A percentile compares a stretch with the other conserved stretches of the same genome.
phyloP scores from a whole-genome alignment of 2,888 invertebrate species.

The Argynnis bischoffii region DNA sequence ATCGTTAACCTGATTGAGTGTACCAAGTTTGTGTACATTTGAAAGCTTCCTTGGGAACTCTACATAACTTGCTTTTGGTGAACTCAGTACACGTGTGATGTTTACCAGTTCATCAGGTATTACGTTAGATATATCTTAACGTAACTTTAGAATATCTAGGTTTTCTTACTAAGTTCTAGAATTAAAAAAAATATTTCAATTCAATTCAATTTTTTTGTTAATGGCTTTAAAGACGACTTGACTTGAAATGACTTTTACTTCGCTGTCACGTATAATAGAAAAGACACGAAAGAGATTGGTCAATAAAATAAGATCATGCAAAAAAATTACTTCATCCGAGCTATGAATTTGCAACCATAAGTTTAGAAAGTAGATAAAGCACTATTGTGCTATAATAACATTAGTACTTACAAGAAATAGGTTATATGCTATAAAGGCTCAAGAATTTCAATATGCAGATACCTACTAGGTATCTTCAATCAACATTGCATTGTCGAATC shows the following conservation, averaged over 20 bases:
- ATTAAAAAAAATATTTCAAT: no score
- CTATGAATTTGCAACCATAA: not conserved
- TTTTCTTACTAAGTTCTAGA: no score
- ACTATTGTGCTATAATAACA: no score
- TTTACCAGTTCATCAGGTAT: not conserved
- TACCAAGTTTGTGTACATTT: constrained; percentile 11
- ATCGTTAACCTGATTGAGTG: constrained; percentile 17
- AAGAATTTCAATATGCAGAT: constrained; percentile 14
- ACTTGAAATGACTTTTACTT: no score
- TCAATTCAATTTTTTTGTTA: no score
- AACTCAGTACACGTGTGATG: constrained; percentile 1
- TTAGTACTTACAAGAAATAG: not conserved
- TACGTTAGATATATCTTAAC: no score
- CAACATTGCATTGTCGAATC: constrained; percentile 6
- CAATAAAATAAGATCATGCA: not conserved
- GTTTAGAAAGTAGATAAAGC: no score
- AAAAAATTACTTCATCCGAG: not conserved
- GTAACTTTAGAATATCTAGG: not conserved
- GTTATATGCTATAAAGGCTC: not conserved
- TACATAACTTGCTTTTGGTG: constrained; percentile 6
- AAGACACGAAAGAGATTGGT: no score
- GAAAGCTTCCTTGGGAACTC: constrained; percentile 9
- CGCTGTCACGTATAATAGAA: no score
- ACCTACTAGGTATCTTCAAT: not conserved
- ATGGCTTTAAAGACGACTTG: no score